phyloP scores from a whole-genome alignment of 2,888 invertebrate species.

The Chrysotoxum bicinctum region DNA sequence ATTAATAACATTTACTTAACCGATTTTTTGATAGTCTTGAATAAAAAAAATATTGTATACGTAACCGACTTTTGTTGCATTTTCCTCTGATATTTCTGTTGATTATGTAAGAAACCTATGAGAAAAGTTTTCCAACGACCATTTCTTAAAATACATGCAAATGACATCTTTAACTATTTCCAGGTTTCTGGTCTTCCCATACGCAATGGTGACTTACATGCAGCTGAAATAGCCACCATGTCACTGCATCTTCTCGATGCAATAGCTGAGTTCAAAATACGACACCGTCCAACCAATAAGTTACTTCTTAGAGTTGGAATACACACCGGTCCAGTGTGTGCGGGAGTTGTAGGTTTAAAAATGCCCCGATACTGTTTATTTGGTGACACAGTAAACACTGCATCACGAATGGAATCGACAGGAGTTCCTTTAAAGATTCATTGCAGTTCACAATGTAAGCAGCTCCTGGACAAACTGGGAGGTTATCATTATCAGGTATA shows the following conservation, averaged over 20 bases:
- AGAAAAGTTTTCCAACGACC: not conserved
- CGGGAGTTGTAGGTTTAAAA: slow-evolving; percentile 95
- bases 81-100: too few relatives aligned
- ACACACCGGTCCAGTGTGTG: slow-evolving; percentile 95
- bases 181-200: slow-evolving; percentile 94
- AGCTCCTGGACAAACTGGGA: slow-evolving; percentile 86
- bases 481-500: slow-evolving; percentile 85
- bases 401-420: slow-evolving; percentile 93
- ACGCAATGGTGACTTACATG: slow-evolving; percentile 93
- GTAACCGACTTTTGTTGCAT: too few relatives aligned
- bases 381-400: slow-evolving; percentile 96
- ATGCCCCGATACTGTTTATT: slow-evolving; percentile 97
- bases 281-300: slow-evolving; percentile 92
- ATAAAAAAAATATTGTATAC: too few relatives aligned
- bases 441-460: slow-evolving; percentile 89
- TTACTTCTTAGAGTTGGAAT: slow-evolving; percentile 94
- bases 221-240: slow-evolving; percentile 96
- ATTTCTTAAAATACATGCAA: not conserved
- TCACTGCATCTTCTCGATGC: slow-evolving; percentile 92
- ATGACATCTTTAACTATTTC: not conserved
- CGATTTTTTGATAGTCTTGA: too few relatives aligned
- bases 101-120: not conserved
- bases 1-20: too few relatives aligned
- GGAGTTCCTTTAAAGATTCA: slow-evolving; percentile 92
- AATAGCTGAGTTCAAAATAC: slow-evolving; percentile 92